Percentiles rank a stretch among this genome's conserved stretches.
These are phyloP conservation scores for Trididemnum miniatum DNA, from an alignment of 23 tunicate genomes.

Conservation along the genomic window DNA sequence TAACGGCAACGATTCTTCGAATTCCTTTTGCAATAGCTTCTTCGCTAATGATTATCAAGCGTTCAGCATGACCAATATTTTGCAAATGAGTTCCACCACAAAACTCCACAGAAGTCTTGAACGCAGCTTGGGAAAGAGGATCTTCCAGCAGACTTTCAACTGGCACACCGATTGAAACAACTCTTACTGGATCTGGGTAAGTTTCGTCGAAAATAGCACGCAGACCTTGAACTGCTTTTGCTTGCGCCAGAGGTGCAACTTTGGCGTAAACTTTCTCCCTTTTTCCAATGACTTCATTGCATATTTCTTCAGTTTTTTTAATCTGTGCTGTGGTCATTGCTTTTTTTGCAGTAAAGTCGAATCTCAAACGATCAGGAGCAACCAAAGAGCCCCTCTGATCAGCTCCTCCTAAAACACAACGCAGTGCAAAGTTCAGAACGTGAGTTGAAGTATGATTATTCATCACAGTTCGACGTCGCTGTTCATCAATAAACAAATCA, in stretches of 20 bases:
- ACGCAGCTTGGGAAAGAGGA: conserved; percentile 69
- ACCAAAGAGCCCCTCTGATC: conserved; percentile 97
- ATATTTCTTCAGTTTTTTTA: conserved; percentile 68
- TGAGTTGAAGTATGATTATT: conserved; percentile 93
- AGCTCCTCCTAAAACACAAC: conserved; percentile 86
- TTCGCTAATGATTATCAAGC: conserved; percentile 63
- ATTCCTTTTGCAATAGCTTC: conserved; percentile 99
- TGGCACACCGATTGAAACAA: conserved; percentile 82
- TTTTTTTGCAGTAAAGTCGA: conserved; percentile 95
- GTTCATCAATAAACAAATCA: conserved; percentile 60
- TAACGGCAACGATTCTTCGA: conserved; percentile 91
- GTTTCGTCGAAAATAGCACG: conserved; percentile 99
- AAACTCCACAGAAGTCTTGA: conserved; percentile 86
- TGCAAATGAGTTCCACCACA: conserved; percentile 97
- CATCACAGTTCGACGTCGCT: conserved; percentile 75
- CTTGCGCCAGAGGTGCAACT: conserved; percentile 54
- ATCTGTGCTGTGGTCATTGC: conserved; percentile 76
- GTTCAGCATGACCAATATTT: conserved; percentile 69
- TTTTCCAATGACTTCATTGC: conserved; percentile 63
- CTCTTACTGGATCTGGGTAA: conserved; percentile 97
- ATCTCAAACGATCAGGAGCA: conserved; percentile 85
- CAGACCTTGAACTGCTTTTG: conserved; percentile 95
- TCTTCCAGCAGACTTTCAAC: conserved; percentile 59
- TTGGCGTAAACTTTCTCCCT: conserved; percentile 55
- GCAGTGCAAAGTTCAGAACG: conserved; percentile 85